Evolutionary conservation across 2,888 invertebrate genomes (phyloP).

Genomic region (Hemaris fuciformis): DNA sequence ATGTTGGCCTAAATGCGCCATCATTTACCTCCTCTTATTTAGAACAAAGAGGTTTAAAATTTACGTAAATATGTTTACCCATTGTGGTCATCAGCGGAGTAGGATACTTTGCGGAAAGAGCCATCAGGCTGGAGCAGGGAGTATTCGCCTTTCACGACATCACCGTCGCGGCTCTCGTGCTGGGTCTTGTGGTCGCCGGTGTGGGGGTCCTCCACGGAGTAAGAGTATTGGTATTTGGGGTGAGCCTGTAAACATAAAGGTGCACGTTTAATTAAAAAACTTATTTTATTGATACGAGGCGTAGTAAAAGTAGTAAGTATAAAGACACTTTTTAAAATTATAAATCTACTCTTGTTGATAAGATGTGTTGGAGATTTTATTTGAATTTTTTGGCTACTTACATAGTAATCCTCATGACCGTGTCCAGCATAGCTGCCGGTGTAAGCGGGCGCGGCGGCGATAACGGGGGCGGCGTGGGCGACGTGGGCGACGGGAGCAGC

Average conservation of each 20-base stretch:
- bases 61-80: slow-evolving; percentile 59
- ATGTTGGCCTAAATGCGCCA: no score
- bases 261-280: slow-evolving; percentile 16
- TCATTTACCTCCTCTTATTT: no score
- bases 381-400: no score
- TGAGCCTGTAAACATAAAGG: slow-evolving; percentile 63
- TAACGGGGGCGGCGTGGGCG: slow-evolving; percentile 37
- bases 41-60: not conserved
- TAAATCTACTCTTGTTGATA: not conserved
- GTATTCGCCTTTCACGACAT: slow-evolving; percentile 85
- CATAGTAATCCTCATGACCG: slow-evolving; percentile 60
- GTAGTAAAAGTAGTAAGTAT: not conserved
- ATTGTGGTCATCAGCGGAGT: slow-evolving; percentile 81
- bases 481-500: slow-evolving; percentile 33
- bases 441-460: slow-evolving; percentile 36
- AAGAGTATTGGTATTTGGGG: slow-evolving; percentile 83
- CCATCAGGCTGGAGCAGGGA: slow-evolving; percentile 83
- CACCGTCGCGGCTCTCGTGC: slow-evolving; percentile 82
- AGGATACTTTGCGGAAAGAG: slow-evolving; percentile 82
- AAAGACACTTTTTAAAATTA: no score
- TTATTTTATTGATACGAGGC: no score
- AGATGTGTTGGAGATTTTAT: no score
- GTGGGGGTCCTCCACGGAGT: slow-evolving; percentile 82
- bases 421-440: slow-evolving; percentile 37
- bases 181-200: slow-evolving; percentile 84